Percentiles rank a stretch among this genome's conserved stretches.
These are phyloP conservation scores for Drepana falcataria DNA, from an alignment of 2,888 invertebrate species.

Conservation along the genomic window DNA sequence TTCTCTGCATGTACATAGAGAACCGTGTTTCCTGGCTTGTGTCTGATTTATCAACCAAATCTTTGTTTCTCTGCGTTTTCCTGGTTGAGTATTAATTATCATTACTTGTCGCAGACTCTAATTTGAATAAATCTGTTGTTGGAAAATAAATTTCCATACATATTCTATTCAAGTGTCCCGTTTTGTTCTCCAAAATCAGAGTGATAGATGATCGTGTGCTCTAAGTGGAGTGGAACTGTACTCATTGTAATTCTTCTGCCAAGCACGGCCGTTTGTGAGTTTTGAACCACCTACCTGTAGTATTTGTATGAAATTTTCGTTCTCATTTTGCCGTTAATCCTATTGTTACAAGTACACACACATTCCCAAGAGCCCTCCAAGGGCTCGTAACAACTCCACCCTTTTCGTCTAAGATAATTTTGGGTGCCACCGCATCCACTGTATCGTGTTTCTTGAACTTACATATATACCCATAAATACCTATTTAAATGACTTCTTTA, in stretches of 20 bases:
- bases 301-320: too few species aligned
- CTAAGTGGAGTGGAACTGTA: neutral
- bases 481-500: too few species aligned
- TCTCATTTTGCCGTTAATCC: too few species aligned
- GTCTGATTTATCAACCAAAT: neutral
- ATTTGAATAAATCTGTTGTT: neutral
- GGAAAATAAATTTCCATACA: neutral
- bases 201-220: neutral
- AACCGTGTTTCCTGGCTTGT: neutral
- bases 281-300: too few species aligned
- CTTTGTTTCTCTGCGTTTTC: neutral
- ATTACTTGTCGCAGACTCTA: slow-evolving; percentile 1
- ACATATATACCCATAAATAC: too few species aligned
- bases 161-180: neutral
- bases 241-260: neutral
- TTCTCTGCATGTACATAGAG: neutral
- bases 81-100: neutral
- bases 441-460: too few species aligned
- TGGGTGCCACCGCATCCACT: too few species aligned
- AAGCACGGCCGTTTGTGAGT: neutral
- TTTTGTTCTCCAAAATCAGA: neutral
- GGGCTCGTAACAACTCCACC: too few species aligned
- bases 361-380: too few species aligned
- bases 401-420: too few species aligned
- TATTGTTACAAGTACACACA: too few species aligned